A percentile compares a stretch with the other conserved stretches of the same genome.
Conservation (phyloP, 1,140 invertebrate genomes). For the Lithobius niger region DNA sequence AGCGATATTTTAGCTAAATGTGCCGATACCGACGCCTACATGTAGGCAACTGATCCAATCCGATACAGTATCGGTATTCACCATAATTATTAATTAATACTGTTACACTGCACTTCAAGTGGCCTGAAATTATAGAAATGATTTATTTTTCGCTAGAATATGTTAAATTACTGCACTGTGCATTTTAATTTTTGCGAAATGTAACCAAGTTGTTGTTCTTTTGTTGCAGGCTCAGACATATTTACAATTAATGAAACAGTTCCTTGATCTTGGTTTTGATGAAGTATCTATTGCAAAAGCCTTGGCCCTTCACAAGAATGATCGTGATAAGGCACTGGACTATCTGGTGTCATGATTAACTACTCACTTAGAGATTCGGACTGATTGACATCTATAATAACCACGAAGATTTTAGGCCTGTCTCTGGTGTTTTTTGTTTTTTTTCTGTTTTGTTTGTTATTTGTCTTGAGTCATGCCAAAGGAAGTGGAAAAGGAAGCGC, state of each 20-base stretch:
- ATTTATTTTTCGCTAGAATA: slow-evolving; percentile 2
- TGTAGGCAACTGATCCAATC: background rate
- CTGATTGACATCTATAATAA: too few species aligned
- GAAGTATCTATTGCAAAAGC: slow-evolving; percentile 58
- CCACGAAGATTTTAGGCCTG: too few species aligned
- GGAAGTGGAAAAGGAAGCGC: too few species aligned
- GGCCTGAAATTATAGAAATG: background rate
- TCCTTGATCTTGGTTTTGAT: slow-evolving; percentile 67
- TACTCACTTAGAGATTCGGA: too few species aligned
- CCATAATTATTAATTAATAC: background rate
- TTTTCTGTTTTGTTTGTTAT: too few species aligned
- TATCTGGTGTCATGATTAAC: slow-evolving; percentile 52
- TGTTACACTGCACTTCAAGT: background rate
- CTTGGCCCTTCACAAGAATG: slow-evolving; percentile 57
- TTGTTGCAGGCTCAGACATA: slow-evolving; percentile 34
- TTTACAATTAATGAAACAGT: slow-evolving; percentile 44
- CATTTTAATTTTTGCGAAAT: slow-evolving; percentile 8
- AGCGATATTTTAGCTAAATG: background rate
- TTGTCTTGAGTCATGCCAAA: too few species aligned
- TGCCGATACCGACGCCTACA: background rate
- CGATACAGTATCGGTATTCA: background rate
- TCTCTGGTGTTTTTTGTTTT: too few species aligned
- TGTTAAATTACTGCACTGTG: slow-evolving; percentile 5
- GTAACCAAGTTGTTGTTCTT: too few species aligned
- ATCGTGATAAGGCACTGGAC: slow-evolving; percentile 74